Conservation (phyloP, 2,797 vertebrate species). For the Liasis olivaceus region DNA sequence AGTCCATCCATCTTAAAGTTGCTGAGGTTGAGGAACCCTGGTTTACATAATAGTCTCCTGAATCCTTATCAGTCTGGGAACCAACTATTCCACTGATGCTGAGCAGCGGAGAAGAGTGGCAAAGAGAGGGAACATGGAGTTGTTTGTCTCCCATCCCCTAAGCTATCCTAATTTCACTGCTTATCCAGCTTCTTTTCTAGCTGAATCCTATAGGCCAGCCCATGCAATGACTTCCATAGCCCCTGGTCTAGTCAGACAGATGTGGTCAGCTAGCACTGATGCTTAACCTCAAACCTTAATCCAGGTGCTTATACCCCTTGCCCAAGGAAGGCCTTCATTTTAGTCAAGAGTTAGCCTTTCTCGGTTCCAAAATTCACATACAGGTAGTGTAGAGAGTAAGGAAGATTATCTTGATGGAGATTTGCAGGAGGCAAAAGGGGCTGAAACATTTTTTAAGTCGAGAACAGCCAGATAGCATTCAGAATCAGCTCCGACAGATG, state of each 20-base stretch:
- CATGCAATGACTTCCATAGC: neutral
- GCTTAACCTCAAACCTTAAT: neutral
- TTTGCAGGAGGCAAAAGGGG: neutral
- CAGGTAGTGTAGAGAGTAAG: neutral
- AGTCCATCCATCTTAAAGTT: too few species aligned
- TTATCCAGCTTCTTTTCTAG: neutral
- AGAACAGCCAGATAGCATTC: neutral
- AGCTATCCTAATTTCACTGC: neutral
- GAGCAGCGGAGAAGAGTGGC: neutral
- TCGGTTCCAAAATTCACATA: neutral
- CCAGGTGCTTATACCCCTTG: neutral
- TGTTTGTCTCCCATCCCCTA: neutral
- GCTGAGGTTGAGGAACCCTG: neutral
- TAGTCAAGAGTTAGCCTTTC: neutral
- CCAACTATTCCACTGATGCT: neutral
- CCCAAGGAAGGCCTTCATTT: neutral
- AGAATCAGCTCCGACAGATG: neutral
- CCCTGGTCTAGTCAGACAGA: neutral
- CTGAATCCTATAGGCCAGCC: neutral
- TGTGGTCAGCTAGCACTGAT: neutral
- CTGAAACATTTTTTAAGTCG: neutral
- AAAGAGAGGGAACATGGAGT: neutral
- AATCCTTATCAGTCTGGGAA: neutral
- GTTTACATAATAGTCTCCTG: neutral
- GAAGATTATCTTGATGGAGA: neutral